Base-by-base conservation (phyloP, 2,888 invertebrate species). In the Drosophila recens region DNA sequence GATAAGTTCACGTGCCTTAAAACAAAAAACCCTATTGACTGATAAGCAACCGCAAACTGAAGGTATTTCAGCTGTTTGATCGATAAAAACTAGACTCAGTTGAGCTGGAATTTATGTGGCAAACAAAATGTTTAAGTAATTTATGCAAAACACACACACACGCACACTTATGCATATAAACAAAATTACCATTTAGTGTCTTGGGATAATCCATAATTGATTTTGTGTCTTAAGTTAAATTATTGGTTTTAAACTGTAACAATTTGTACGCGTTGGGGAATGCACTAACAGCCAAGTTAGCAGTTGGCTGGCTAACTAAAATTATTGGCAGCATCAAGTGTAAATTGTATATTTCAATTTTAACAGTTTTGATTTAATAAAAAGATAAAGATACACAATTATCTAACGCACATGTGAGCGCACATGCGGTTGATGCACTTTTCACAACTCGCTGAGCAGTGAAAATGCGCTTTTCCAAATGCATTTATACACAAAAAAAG, bases 371-470 rank as follows among this genome's bases (percentile, higher is more conserved):
- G n/a, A 11, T 46, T 30, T 30, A 48, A 70, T 56, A 49, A 67
- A 54, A 48, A 53, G 42, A 66, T n/a, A 59, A 65, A 72, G 43
- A 64, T 20, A 56, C 38, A 80, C 61, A 80, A 78, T 75, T 87
- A 86, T 87, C 86, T 85, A 88, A 87, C 73, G 73, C 72, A 81
- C 82, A 83, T 82, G 71, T 82, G 87, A 80, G 80, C 78, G 82
- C 68, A 81, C 80, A 71, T 48, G 87, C 91, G 91, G 91, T 91
- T 90, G 91, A 90, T 91, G 91, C 91, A 88, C 91, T 87, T 65
- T 91, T 91, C 84, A 91, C 91, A 90, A 88, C 54, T 85, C 89
- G 90, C 80, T 91, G 90, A 88, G 78, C 90, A 90, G 87, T 77
- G 88, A 90, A 90, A 90, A 90, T 87, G 74, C 74, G 73, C 66